Evolutionary conservation across 2,797 vertebrate genomes (phyloP).

Genomic region (Acipenser transmontanus): DNA sequence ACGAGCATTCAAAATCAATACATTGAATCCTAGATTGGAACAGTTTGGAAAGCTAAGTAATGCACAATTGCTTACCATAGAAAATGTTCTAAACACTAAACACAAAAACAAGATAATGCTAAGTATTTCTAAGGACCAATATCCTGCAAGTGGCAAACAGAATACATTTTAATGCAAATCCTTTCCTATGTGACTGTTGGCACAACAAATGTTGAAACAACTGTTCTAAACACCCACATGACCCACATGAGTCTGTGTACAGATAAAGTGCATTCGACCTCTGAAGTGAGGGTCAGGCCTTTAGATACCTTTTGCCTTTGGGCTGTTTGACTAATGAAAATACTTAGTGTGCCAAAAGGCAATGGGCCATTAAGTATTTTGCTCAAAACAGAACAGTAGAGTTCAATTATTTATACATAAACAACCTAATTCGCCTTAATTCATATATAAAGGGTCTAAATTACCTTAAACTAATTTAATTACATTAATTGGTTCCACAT

Average conservation of each 20-base stretch:
- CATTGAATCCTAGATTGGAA: too few relatives aligned
- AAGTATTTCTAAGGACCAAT: too few relatives aligned
- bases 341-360: conserved; percentile 27
- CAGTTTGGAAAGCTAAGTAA: too few relatives aligned
- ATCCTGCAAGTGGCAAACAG: too few relatives aligned
- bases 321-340: conserved; percentile 25
- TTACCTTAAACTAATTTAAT: too few relatives aligned
- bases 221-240: conserved; percentile 6
- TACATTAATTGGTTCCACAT: too few relatives aligned
- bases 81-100: too few relatives aligned
- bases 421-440: neutral
- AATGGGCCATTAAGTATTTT: conserved; percentile 1
- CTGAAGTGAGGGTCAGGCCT: conserved; percentile 17
- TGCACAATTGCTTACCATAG: too few relatives aligned
- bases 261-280: conserved; percentile 9
- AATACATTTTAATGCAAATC: neutral
- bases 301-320: conserved; percentile 15
- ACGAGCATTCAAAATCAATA: too few relatives aligned
- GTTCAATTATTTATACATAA: conserved; percentile 1
- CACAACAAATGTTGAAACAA: neutral
- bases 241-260: neutral
- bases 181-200: neutral
- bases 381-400: conserved; percentile 12
- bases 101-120: too few relatives aligned
- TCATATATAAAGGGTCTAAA: neutral